Evolutionary conservation across 2,797 vertebrate species (phyloP).

Genomic region (Hephaestus fuliginosus): DNA sequence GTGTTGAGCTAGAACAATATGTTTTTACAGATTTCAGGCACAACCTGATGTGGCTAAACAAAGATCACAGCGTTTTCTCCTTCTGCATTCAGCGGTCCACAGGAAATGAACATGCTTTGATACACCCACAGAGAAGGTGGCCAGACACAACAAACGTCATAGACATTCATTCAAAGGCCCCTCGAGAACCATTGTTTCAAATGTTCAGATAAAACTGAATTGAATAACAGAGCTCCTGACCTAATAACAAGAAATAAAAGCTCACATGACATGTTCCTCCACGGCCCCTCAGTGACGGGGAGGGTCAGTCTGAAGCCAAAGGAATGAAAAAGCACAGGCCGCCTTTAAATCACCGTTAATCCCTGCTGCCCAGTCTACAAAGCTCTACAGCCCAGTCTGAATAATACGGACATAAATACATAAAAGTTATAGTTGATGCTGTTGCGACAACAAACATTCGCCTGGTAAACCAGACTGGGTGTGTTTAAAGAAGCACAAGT

Average conservation of each 20-base stretch:
- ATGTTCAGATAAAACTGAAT: too few relatives aligned
- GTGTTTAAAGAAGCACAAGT: conserved; percentile 11
- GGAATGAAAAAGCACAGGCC: background rate
- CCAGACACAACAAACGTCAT: background rate
- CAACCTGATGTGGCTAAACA: background rate
- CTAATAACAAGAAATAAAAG: background rate
- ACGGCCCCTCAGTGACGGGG: background rate
- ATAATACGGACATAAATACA: background rate
- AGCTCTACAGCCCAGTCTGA: conserved; percentile 1
- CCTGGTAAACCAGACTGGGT: conserved; percentile 2
- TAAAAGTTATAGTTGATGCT: background rate
- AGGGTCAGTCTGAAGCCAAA: conserved; percentile 7
- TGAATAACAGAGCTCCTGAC: background rate
- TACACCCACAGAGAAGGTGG: background rate
- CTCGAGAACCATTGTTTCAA: background rate
- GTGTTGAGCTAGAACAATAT: background rate
- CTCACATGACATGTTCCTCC: background rate
- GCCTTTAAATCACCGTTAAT: conserved; percentile 29
- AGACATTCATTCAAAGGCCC: background rate
- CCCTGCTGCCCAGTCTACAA: background rate
- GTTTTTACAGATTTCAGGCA: conserved; percentile 4
- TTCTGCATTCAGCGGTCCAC: background rate
- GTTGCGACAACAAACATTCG: conserved; percentile 11
- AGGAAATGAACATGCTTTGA: conserved; percentile 16
- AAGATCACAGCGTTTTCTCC: background rate